These are phyloP conservation scores for Tineola bisselliella DNA, from an alignment of 2,888 invertebrate species.

Conservation along the genomic window DNA sequence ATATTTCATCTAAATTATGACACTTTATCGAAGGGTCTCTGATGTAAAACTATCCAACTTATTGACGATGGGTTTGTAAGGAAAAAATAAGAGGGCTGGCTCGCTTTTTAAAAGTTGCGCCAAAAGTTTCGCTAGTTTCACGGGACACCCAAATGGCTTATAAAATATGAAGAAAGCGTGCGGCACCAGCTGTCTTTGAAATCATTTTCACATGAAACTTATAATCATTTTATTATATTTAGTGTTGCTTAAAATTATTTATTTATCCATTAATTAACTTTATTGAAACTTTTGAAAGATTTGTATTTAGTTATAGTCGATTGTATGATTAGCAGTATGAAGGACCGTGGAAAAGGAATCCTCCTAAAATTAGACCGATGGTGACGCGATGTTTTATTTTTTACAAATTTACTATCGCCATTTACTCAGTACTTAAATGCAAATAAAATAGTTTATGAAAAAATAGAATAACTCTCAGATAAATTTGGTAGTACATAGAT, in stretches of 20 bases:
- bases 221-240: background rate
- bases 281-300: background rate
- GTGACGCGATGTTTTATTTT: no score
- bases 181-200: slow-evolving; percentile 33
- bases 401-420: no score
- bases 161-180: slow-evolving; percentile 40
- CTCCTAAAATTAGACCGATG: no score
- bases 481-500: background rate
- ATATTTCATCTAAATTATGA: slow-evolving; percentile 57
- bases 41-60: slow-evolving; percentile 56
- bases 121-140: slow-evolving; percentile 40
- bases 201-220: slow-evolving; percentile 31
- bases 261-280: background rate
- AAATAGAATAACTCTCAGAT: background rate
- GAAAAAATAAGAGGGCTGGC: slow-evolving; percentile 39
- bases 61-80: slow-evolving; percentile 40
- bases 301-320: no score
- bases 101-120: slow-evolving; percentile 48
- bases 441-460: background rate
- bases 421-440: no score
- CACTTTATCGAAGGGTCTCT: slow-evolving; percentile 55
- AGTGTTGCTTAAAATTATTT: background rate
- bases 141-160: slow-evolving; percentile 45
- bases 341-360: no score
- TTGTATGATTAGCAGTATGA: no score